A percentile compares a stretch with the other conserved stretches of the same genome.
Conservation (phyloP, 2,113 vertebrate genomes). For the Cichladusa arquata region DNA sequence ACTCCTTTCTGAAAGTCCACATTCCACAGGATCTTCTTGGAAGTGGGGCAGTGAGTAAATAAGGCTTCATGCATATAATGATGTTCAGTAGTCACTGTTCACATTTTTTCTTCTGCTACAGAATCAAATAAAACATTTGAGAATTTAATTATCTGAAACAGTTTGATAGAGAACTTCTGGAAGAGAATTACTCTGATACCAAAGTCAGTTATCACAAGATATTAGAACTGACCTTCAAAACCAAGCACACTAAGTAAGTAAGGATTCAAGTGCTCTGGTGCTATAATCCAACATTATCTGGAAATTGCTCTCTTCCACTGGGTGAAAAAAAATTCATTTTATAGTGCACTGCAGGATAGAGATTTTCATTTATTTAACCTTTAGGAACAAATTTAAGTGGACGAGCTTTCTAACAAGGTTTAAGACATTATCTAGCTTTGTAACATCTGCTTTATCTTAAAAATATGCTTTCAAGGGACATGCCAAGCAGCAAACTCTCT, state of each 20-base stretch:
- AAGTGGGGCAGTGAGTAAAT: background rate
- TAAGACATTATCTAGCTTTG: background rate
- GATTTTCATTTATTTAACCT: background rate
- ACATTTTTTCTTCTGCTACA: background rate
- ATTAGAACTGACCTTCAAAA: background rate
- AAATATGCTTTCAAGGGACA: background rate
- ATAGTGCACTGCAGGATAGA: background rate
- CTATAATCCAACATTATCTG: background rate
- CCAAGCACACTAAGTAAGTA: background rate
- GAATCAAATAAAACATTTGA: background rate
- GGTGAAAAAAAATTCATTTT: background rate
- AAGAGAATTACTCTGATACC: background rate
- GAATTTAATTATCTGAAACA: background rate
- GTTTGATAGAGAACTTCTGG: background rate
- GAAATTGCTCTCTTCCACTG: background rate
- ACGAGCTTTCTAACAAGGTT: background rate
- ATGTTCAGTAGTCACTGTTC: background rate
- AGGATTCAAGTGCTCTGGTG: background rate
- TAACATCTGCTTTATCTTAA: background rate
- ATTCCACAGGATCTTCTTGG: background rate
- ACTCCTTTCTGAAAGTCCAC: background rate
- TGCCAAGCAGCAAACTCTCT: background rate
- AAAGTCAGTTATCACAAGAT: background rate
- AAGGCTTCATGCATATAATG: background rate
- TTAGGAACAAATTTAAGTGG: background rate